Conservation (phyloP, 2,797 vertebrate genomes). For the Xenentodon cancila region DNA sequence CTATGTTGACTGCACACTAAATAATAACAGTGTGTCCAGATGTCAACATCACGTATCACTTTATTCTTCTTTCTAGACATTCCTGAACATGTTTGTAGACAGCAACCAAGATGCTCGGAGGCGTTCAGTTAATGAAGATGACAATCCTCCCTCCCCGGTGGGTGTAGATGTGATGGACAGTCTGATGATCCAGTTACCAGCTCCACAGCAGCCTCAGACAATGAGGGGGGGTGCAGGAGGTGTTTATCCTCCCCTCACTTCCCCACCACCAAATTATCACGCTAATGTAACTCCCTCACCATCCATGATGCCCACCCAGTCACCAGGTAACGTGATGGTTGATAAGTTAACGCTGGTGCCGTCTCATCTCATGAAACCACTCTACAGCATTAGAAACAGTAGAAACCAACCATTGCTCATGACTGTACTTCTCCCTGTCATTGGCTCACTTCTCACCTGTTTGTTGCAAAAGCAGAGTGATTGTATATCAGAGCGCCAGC, state of each 20-base stretch:
- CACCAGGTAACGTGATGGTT: slow-evolving; percentile 83
- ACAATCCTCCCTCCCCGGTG: slow-evolving; percentile 97
- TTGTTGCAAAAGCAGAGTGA: slow-evolving; percentile 16
- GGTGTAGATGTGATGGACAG: slow-evolving; percentile 94
- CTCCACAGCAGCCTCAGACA: slow-evolving; percentile 76
- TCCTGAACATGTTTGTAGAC: slow-evolving; percentile 99
- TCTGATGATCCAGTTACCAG: slow-evolving; percentile 90
- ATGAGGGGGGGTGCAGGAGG: slow-evolving; percentile 80
- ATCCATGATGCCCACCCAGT: slow-evolving; percentile 98
- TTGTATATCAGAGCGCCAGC: slow-evolving; percentile 7
- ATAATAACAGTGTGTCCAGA: too few species aligned
- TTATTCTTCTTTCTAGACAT: slow-evolving; percentile 82
- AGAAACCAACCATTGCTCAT: slow-evolving; percentile 21
- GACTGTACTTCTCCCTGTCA: slow-evolving; percentile 24
- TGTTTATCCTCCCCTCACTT: slow-evolving; percentile 95
- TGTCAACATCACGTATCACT: too few species aligned
- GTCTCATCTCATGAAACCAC: slow-evolving; percentile 26
- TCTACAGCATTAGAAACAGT: slow-evolving; percentile 20
- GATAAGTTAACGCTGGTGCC: slow-evolving; percentile 18
- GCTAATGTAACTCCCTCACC: slow-evolving; percentile 93
- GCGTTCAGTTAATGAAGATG: slow-evolving; percentile 96
- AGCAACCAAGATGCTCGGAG: slow-evolving; percentile 97
- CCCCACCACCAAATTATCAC: slow-evolving; percentile 94
- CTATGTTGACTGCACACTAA: neutral
- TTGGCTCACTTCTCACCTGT: slow-evolving; percentile 25